Conservation (phyloP, 2,797 vertebrate genomes). For the Taenioides sp. region DNA sequence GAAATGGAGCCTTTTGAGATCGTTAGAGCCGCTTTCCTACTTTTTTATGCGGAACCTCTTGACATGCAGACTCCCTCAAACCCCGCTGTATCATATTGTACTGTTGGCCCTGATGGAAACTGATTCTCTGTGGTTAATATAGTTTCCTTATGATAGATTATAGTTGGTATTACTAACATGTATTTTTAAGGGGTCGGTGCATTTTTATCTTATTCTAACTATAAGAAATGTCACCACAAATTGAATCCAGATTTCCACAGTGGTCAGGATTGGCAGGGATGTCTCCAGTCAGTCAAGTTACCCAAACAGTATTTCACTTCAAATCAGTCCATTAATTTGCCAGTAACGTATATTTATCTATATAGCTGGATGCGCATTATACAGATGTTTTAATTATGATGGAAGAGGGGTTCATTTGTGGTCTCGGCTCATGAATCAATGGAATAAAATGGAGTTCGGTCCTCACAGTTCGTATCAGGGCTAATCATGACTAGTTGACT, state of each 20-base stretch:
- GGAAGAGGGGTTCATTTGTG: neutral
- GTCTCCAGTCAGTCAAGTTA: conserved; percentile 28
- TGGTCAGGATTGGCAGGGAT: conserved; percentile 22
- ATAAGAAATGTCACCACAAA: conserved; percentile 37
- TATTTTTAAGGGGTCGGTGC: conserved; percentile 22
- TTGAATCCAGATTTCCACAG: conserved; percentile 50
- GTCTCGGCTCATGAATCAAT: no score
- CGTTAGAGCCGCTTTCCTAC: neutral
- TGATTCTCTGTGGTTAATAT: neutral
- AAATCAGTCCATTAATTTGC: conserved; percentile 42
- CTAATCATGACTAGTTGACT: no score
- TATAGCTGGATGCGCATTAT: no score
- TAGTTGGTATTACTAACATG: conserved; percentile 21
- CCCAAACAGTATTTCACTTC: conserved; percentile 44
- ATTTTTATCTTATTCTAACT: conserved; percentile 37
- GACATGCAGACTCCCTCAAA: neutral
- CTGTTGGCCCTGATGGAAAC: neutral
- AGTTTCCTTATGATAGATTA: neutral
- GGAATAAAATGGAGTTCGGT: no score
- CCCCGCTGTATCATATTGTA: no score
- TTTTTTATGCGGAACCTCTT: neutral
- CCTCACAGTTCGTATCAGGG: no score
- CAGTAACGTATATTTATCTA: neutral
- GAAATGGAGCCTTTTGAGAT: neutral
- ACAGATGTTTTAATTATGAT: neutral